phyloP scores from a whole-genome alignment of 2,888 invertebrate genomes.

The Ametastegia equiseti region DNA sequence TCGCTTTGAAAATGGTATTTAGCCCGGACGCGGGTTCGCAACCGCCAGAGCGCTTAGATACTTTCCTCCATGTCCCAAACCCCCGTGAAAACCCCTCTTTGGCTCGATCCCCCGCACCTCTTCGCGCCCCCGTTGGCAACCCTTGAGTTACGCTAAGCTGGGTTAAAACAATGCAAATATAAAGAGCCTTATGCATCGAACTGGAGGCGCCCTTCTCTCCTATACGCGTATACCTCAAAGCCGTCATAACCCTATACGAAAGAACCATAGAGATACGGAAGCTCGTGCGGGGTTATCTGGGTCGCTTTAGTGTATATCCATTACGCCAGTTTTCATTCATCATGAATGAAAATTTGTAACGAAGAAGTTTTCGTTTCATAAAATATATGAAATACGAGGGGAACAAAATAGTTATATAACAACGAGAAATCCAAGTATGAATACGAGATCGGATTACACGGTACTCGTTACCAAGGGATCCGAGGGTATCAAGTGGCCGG shows the following conservation, averaged over 20 bases:
- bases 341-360: neutral
- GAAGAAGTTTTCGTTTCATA: too few species aligned
- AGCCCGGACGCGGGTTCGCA: slow-evolving; percentile 43
- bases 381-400: too few species aligned
- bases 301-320: too few species aligned
- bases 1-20: slow-evolving; percentile 37
- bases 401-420: slow-evolving; percentile 21
- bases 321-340: too few species aligned
- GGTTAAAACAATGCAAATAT: slow-evolving; percentile 50
- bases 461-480: slow-evolving; percentile 22
- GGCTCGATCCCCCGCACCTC: slow-evolving; percentile 16
- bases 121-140: slow-evolving; percentile 17
- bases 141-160: slow-evolving; percentile 49
- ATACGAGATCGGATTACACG: slow-evolving; percentile 14
- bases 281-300: neutral
- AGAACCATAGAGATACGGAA: neutral
- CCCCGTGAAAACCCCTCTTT: slow-evolving; percentile 23
- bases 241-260: slow-evolving; percentile 8
- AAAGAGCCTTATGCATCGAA: slow-evolving; percentile 46
- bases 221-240: neutral
- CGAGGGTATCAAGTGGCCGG: slow-evolving; percentile 18
- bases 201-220: slow-evolving; percentile 28
- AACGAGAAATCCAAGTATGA: slow-evolving; percentile 5
- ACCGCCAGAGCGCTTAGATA: slow-evolving; percentile 48
- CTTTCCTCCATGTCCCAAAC: slow-evolving; percentile 46